phyloP scores from a whole-genome alignment of 2,797 vertebrate genomes.

The Chiloscyllium punctatum region DNA sequence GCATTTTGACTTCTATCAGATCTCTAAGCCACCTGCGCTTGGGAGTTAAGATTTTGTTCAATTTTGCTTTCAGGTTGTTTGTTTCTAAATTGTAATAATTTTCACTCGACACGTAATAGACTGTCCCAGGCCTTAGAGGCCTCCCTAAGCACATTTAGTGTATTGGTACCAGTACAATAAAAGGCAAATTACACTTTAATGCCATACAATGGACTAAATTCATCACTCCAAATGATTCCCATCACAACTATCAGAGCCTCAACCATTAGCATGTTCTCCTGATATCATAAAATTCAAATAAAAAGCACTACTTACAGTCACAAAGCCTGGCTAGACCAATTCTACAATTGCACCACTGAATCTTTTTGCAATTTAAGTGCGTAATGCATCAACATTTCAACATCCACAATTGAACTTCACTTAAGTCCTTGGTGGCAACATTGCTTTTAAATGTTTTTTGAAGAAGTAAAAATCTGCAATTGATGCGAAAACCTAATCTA shows the following conservation, averaged over 20 bases:
- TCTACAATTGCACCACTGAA: not conserved
- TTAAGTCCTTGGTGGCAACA: not conserved
- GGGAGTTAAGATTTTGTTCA: not conserved
- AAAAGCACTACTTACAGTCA: not conserved
- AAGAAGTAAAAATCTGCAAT: not conserved
- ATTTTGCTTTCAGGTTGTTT: not conserved
- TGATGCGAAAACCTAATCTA: not conserved
- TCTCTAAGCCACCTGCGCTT: not conserved
- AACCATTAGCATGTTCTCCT: not conserved
- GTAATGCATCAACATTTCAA: not conserved
- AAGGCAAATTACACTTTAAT: not conserved
- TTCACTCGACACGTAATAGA: not conserved
- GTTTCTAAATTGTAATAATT: not conserved
- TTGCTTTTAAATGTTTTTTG: not conserved
- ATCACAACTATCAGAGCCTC: not conserved
- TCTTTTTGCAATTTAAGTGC: not conserved
- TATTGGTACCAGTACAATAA: not conserved
- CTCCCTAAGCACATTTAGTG: not conserved
- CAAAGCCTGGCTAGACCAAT: not conserved
- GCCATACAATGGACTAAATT: not conserved
- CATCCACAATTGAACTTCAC: not conserved
- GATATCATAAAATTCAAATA: not conserved
- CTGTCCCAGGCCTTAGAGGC: not conserved
- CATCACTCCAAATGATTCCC: not conserved
- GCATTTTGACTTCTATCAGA: not conserved